Evolutionary conservation across 2,797 vertebrate genomes (phyloP), one percentile per base, ranked within the genome.

Genomic region (Leuciscus waleckii): DNA sequence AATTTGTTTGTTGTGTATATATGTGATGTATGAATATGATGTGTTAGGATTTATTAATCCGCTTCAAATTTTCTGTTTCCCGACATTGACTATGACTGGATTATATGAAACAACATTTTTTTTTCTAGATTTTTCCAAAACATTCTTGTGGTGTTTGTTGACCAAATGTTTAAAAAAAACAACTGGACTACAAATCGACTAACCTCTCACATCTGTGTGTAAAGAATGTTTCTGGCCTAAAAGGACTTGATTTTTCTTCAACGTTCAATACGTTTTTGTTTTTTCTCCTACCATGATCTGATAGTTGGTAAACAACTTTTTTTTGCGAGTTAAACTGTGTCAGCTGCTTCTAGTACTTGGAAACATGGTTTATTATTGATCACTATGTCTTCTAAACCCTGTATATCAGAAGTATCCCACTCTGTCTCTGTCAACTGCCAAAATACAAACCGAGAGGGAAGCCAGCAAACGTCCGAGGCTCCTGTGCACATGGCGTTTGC

Each of bases 401-500:
- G 61, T 51, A 4, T 65, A 13, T 21, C 49, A 67, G 61, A 83
- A 77, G 70, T 63, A 32, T 83, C 29, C 5, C 56, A 75, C 81
- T 83, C 71, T 35, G 7, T 78, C 51, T 79, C 65, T 58, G 37
- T 70, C 51, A 77, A n/a, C 83, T 39, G 6, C 4, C 29, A 61
- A 70, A 79, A 68, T 69, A 79, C 83, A 71, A 43, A 46, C 19
- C 0, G 14, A 85, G n/a, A 79, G 46, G 81, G n/a, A 70, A 75
- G 78, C 79, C 81, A 79, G 73, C 37, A 58, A 49, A 35, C 49
- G 39, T 73, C 79, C 13, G 17, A 84, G 41, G 49, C 68, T 39
- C 81, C 65, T 11, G 71, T 76, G 69, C 78, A 79, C 68, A 87
- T 79, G 89, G 68, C 23, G 70, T 87, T 51, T 51, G 46, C 65